These are phyloP conservation scores for Agelas oroides DNA, from an alignment of 37 sponge, comb jelly and placozoan species.

Conservation along the genomic window DNA sequence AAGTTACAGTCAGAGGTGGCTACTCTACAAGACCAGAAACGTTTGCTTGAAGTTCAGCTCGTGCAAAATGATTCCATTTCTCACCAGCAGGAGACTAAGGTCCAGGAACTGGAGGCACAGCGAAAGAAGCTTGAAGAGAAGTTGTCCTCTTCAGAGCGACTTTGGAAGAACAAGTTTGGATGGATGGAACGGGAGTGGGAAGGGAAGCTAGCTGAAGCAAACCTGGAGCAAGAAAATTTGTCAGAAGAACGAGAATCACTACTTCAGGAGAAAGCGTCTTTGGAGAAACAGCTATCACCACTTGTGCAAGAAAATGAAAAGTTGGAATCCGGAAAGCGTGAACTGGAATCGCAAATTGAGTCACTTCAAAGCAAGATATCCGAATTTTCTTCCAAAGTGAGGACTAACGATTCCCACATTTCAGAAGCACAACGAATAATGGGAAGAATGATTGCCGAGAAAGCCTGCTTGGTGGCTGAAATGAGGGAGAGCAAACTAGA, in stretches of 20 bases:
- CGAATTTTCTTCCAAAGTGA: neutral
- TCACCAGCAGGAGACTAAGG: slow-evolving; percentile 8
- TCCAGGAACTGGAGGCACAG: neutral
- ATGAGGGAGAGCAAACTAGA: neutral
- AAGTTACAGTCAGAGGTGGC: slow-evolving; percentile 21
- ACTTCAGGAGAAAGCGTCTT: neutral
- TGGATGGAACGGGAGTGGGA: slow-evolving; percentile 33
- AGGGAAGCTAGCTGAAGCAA: slow-evolving; percentile 14
- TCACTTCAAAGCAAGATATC: slow-evolving; percentile 8
- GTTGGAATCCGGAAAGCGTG: neutral
- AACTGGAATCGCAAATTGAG: slow-evolving; percentile 5
- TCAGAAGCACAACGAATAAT: slow-evolving; percentile 1
- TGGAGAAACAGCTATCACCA: slow-evolving; percentile 10
- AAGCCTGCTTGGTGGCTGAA: neutral
- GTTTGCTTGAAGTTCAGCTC: slow-evolving; percentile 18
- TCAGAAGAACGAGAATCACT: slow-evolving; percentile 17
- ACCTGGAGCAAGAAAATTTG: neutral
- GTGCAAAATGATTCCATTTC: slow-evolving; percentile 18
- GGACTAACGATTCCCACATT: slow-evolving; percentile 15
- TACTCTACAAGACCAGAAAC: slow-evolving; percentile 40
- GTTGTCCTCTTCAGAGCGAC: neutral
- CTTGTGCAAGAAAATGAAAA: slow-evolving; percentile 1
- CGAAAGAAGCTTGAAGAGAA: slow-evolving; percentile 9
- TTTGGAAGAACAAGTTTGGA: slow-evolving; percentile 24
- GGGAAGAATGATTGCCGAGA: slow-evolving; percentile 26